These are phyloP conservation scores for Cantharis nigra DNA, from an alignment of 2,888 invertebrate species.

Conservation along the genomic window DNA sequence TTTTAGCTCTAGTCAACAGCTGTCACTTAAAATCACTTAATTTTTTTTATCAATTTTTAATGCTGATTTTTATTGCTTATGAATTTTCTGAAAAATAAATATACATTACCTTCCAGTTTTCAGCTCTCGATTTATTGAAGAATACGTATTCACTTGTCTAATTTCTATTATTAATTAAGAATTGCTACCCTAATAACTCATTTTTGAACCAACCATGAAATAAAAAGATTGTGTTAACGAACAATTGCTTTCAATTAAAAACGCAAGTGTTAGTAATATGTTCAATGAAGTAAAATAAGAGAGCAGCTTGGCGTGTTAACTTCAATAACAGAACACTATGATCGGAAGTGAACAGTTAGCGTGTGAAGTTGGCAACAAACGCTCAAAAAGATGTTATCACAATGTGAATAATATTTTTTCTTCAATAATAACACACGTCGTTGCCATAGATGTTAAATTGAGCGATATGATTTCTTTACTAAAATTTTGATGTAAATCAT, in stretches of 20 bases:
- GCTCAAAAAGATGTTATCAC: slow-evolving; percentile 32
- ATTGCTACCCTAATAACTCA: neutral
- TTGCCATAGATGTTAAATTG: neutral
- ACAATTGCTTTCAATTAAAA: slow-evolving; percentile 18
- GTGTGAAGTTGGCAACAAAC: slow-evolving; percentile 37
- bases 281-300: slow-evolving; percentile 11
- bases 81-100: too few relatives aligned
- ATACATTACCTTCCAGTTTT: neutral
- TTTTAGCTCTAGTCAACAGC: too few relatives aligned
- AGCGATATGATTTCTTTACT: neutral
- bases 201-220: neutral
- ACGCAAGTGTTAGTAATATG: slow-evolving; percentile 1
- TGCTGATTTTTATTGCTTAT: too few relatives aligned
- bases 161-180: neutral
- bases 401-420: neutral
- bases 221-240: neutral
- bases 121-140: neutral
- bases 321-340: slow-evolving; percentile 28
- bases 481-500: neutral
- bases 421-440: neutral
- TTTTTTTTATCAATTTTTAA: too few relatives aligned
- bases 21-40: too few relatives aligned
- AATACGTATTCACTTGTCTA: neutral
- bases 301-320: slow-evolving; percentile 35
- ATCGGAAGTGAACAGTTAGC: slow-evolving; percentile 42